A percentile compares a stretch with the other conserved stretches of the same genome.
These are phyloP conservation scores for Drosophila borborema DNA, from an alignment of 2,888 invertebrate species.

Conservation along the genomic window DNA sequence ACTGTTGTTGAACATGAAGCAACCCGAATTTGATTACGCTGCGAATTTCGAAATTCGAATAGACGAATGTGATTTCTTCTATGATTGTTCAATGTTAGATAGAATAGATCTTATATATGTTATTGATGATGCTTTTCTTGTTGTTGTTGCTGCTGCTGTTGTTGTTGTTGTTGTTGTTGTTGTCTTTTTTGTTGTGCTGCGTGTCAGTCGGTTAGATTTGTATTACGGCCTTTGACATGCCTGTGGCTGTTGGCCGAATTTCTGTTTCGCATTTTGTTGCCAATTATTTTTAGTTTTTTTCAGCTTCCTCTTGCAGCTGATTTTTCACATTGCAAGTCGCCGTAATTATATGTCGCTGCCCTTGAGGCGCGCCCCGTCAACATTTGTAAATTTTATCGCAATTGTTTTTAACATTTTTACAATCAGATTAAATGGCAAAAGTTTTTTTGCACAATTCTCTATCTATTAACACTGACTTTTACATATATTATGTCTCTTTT, in stretches of 20 bases:
- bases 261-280: slow-evolving; percentile 77
- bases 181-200: slow-evolving; percentile 19
- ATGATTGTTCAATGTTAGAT: slow-evolving; percentile 13
- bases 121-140: not conserved
- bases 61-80: slow-evolving; percentile 22
- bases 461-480: not conserved
- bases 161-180: not conserved
- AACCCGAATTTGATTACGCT: slow-evolving; percentile 47
- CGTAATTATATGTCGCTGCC: slow-evolving; percentile 68
- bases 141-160: not conserved
- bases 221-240: slow-evolving; percentile 78
- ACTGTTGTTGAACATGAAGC: slow-evolving; percentile 81
- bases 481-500: not conserved
- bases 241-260: slow-evolving; percentile 72
- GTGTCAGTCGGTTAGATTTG: slow-evolving; percentile 63
- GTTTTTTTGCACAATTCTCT: not conserved
- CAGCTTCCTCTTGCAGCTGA: slow-evolving; percentile 24
- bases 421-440: slow-evolving; percentile 30
- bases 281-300: slow-evolving; percentile 74
- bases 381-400: slow-evolving; percentile 63
- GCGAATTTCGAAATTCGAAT: slow-evolving; percentile 19
- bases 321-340: slow-evolving; percentile 59
- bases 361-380: slow-evolving; percentile 63
- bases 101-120: slow-evolving; percentile 5
- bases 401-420: slow-evolving; percentile 64